Base-by-base conservation (phyloP, 1,140 invertebrate species). In the Charaxes varanes region DNA sequence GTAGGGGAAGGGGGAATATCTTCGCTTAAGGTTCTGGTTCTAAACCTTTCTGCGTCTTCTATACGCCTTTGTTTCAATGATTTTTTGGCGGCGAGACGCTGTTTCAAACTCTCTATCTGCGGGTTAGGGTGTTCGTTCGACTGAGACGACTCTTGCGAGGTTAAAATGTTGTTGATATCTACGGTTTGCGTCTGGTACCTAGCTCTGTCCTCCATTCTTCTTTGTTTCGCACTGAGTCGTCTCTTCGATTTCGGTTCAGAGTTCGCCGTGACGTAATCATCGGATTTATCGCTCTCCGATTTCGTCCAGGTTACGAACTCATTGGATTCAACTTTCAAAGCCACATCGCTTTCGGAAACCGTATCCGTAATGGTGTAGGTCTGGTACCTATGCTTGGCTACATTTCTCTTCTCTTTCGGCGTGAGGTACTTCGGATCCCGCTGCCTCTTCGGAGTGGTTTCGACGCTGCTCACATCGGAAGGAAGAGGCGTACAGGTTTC, bases 301-400 rank as follows among this genome's bases (percentile, higher is more conserved):
- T 77, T 83, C 0, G 78, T 80, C 78, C 78, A 83, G 16, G 78
- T 83, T 3, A 73, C 16, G 27, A 82, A 87, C 26, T 57, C 71
- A 40, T 69, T 69, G 0, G 56, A 46, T 19, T 74, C 62, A 0
- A 62, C 51, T 51, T 67, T 62, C 2, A 67, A 30, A 3, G 56
- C 65, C 18, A 55, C 57, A 13, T 73, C 68, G 26, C 30, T 59
- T 17, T 68, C 72, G 2, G 62, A 44, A 7, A 62, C 64, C 0
- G 63, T 87, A 8, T 88, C 88, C 7, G 86, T 88, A 19, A 94
- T 92, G 0, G 91, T 93, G 53, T 93, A 93, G 0, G 93, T 94
- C 62, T 89, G 90, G 57, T 91, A 94, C 33, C 92, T 86, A 52
- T 94, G 91, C 62, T 92, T 92, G 1, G 88, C 86, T 12, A 91